Base-by-base conservation (phyloP, 1,140 invertebrate species). In the Vanessa atalanta region DNA sequence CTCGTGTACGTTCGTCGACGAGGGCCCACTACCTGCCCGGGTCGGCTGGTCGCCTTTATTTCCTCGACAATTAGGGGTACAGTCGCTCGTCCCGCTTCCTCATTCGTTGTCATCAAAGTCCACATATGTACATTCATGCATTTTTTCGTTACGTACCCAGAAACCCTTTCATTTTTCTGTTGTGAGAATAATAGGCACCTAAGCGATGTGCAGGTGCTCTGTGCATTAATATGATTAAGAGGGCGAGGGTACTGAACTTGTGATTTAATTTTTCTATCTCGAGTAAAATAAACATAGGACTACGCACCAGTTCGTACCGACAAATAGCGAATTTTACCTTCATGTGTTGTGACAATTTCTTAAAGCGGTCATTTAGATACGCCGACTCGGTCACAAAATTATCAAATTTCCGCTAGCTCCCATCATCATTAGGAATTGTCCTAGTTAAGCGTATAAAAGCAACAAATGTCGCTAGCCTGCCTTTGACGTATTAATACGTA, bases 181-280 rank as follows among this genome's bases (percentile, higher is more conserved):
- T 79, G 66, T 78, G 75, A 81, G 75, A 79, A 79, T 81, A 81
- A 79, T 81, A 78, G 77, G 74, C 68, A 75, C 70, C 73, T 65
- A 72, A 76, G 75, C 72, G 67, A 70, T 68, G 75, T 75, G 72
- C 78, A 79, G 78, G 77, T 77, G 75, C 67, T 76, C 72, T 73
- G 57, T 80, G 77, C 79, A 74, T 78, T 79, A 78, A 78, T 80
- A 78, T 78, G 77, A 80, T 80, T 78, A 76, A 78, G 76, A 64
- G 68, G 26, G 47, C 20, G 47, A 57, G 57, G 57, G 47, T 70
- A 70, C 57, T 63, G 68, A 70, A 70, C 57, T 68, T 57, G n/a
- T 43, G 65, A 67, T 67, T 53, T 53, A 43, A 26, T 53, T 68
- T 57, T 68, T 64, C 63, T 71, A 76, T 63, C 55, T 51, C 69